Conservation (phyloP, 2,113 vertebrate genomes). For the Zosterops pallidus region DNA sequence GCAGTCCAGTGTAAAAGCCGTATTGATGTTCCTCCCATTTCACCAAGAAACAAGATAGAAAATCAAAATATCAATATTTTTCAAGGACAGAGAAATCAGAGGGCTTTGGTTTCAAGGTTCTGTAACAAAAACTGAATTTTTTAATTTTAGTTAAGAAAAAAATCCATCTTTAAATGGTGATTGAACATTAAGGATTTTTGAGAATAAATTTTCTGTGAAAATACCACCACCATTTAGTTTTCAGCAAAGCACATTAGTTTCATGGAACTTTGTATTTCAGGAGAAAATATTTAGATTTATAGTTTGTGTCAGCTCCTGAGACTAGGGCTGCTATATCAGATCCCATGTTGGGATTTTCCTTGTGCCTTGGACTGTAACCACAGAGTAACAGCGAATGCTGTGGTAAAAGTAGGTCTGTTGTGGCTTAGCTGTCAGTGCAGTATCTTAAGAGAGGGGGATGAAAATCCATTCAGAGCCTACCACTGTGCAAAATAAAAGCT, state of each 20-base stretch:
- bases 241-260: not conserved
- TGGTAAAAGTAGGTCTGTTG: not conserved
- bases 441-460: not conserved
- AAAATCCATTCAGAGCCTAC: not conserved
- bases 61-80: not conserved
- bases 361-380: not conserved
- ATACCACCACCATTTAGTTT: not conserved
- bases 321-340: not conserved
- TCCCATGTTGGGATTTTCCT: fast-evolving
- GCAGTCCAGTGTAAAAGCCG: not conserved
- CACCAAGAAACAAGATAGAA: not conserved
- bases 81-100: not conserved
- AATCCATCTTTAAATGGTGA: not conserved
- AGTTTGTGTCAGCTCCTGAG: not conserved
- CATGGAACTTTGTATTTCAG: not conserved
- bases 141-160: not conserved
- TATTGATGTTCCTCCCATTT: not conserved
- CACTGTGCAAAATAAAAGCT: not conserved
- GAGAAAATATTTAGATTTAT: not conserved
- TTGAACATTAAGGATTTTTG: not conserved
- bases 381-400: not conserved
- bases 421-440: not conserved
- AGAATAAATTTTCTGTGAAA: not conserved
- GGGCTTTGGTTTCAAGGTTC: not conserved
- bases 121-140: not conserved